A percentile compares a stretch with the other conserved stretches of the same genome.
Conservation (phyloP, 2,888 invertebrate species). For the Galerucella calmariensis region DNA sequence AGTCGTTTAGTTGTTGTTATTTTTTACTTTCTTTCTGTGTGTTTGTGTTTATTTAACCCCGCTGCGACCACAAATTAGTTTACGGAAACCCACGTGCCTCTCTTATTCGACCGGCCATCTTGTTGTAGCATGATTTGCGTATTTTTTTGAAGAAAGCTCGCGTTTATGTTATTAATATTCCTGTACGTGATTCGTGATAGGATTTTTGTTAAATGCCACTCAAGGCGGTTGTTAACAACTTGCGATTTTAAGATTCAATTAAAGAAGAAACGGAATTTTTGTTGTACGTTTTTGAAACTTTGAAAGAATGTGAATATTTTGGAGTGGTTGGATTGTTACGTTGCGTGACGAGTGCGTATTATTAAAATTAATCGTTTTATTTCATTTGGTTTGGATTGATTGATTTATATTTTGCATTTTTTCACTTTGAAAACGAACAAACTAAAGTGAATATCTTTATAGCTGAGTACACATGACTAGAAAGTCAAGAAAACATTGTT, state of each 20-base stretch:
- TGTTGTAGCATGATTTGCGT: conserved; percentile 28
- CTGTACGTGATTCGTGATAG: conserved; percentile 28
- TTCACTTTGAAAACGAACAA: too few species aligned
- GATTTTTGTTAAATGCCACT: conserved; percentile 39
- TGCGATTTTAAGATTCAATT: conserved; percentile 17
- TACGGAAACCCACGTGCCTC: conserved; percentile 66
- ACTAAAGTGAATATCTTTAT: too few species aligned
- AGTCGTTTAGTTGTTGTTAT: conserved; percentile 69
- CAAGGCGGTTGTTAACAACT: conserved; percentile 33
- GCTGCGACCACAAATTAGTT: conserved; percentile 75
- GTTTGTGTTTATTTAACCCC: conserved; percentile 72
- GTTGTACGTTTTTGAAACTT: too few species aligned
- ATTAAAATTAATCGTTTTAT: too few species aligned
- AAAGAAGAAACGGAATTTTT: not conserved
- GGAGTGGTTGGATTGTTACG: too few species aligned
- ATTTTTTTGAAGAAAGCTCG: conserved; percentile 13
- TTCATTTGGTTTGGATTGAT: too few species aligned
- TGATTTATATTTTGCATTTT: too few species aligned
- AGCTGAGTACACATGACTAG: too few species aligned
- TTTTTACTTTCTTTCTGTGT: not conserved
- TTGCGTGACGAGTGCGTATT: too few species aligned
- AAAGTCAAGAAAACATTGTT: too few species aligned
- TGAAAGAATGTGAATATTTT: too few species aligned
- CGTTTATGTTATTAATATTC: conserved; percentile 26
- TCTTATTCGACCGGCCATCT: conserved; percentile 30